Evolutionary conservation across 2,113 vertebrate genomes (phyloP).

Genomic region (Gymnogyps californianus): DNA sequence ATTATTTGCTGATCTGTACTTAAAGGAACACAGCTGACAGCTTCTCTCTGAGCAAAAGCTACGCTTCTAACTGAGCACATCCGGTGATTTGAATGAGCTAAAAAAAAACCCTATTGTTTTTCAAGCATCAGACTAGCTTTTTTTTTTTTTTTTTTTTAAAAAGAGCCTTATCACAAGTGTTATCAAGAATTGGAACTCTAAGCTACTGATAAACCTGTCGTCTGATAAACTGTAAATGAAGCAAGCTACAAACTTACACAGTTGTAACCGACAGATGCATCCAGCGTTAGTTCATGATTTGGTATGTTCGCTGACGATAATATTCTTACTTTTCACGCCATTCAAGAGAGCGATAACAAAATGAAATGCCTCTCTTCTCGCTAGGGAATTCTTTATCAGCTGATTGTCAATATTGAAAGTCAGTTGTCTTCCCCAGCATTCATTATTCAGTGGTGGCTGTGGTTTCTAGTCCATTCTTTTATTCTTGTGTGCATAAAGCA

Average conservation of each 20-base stretch:
- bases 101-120: neutral
- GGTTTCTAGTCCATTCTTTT: neutral
- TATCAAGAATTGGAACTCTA: neutral
- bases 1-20: neutral
- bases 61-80: neutral
- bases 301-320: neutral
- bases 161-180: neutral
- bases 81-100: neutral
- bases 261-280: neutral
- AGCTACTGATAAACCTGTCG: neutral
- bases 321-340: neutral
- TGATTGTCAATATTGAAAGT: neutral
- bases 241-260: neutral
- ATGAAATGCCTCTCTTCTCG: neutral
- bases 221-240: neutral
- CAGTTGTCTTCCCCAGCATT: neutral
- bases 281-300: neutral
- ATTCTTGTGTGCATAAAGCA: neutral
- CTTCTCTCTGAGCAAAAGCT: neutral
- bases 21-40: neutral
- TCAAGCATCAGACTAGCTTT: neutral
- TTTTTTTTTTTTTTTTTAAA: neutral
- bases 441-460: neutral
- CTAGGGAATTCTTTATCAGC: neutral
- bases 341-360: neutral